Base-by-base conservation (phyloP, 2,888 invertebrate species). In the Stenodera caucasica region DNA sequence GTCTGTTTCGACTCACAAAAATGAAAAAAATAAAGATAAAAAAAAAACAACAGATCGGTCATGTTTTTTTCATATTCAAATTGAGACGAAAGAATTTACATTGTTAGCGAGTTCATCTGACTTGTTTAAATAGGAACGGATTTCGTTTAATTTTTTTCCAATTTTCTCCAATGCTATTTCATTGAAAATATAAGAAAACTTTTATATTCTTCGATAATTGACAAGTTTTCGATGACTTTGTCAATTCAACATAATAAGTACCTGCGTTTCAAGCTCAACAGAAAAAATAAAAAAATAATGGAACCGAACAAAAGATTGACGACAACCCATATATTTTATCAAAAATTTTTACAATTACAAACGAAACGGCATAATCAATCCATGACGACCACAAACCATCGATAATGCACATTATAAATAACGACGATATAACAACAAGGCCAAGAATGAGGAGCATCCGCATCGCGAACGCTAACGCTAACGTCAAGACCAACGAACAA, bases 81-180 rank as follows among this genome's bases (percentile, higher is more conserved):
- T 65, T 63, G 63, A 64, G 61, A 59, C 58, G 65, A 58, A 55
- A 57, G 65, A 65, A 66, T 66, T 64, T 63, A 65, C 64, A 65
- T 67, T 67, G 67, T 67, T 63, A 65, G 65, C 61, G 60, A 65
- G 35, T 67, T 67, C 67, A 67, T 67, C 64, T 55, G 60, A 58
- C 60, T 57, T 61, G 66, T 66, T 66, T 66, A 64, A 63, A 66
- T 66, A 66, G 53, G 64, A 64, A 54, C 23, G 26, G 15, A 54
- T 37, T 54, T 54, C 8, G 21, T 35, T 14, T 14, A 30, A 21
- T 35, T 40, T 54, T 54, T 45, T 37, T 12, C 6, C 23, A 45
- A 53, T 32, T 53, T 29, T 18, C 53, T 18, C 3, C 53, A 32
- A 21, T n/a, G 4, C 11, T 51, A 15, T 29, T 18, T 23, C 51